Percentiles rank a stretch among this genome's conserved stretches.
Evolutionary conservation across 2,888 invertebrate species (phyloP).

Genomic region (Oscheius sp.): DNA sequence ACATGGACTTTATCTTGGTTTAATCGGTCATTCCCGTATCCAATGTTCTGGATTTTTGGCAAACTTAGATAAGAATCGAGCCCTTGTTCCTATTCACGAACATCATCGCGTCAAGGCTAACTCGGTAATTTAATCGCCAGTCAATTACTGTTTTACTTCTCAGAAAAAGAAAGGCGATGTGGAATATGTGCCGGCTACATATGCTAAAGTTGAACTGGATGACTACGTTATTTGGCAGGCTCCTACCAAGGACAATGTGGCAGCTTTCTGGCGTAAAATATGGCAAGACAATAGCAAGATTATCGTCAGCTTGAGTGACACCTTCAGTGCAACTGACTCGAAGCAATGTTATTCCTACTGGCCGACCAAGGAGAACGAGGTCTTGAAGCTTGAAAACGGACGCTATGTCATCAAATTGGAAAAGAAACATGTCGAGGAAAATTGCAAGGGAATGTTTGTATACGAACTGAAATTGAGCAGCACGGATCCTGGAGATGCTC

Average conservation of each 20-base stretch:
- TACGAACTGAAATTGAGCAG: constrained; percentile 25
- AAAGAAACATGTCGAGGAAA: neutral
- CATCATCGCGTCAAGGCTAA: constrained; percentile 23
- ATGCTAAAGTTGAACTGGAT: constrained; percentile 38
- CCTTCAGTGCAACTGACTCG: constrained; percentile 34
- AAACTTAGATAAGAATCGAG: constrained; percentile 18
- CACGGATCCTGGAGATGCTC: neutral
- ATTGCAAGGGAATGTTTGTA: constrained; percentile 7
- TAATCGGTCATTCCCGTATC: neutral
- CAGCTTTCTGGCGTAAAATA: constrained; percentile 38
- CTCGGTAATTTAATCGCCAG: neutral
- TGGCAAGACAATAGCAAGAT: constrained; percentile 40
- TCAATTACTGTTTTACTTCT: neutral
- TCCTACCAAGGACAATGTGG: constrained; percentile 38
- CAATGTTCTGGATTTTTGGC: constrained; percentile 29
- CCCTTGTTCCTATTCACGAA: constrained; percentile 39
- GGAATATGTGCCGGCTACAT: constrained; percentile 40
- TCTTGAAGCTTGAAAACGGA: constrained; percentile 37
- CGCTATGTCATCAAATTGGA: constrained; percentile 3
- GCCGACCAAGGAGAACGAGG: constrained; percentile 39
- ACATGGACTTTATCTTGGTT: neutral
- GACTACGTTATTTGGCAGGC: constrained; percentile 47
- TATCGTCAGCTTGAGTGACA: constrained; percentile 35
- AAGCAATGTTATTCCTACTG: constrained; percentile 48
- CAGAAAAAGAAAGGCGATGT: constrained; percentile 12